Percentiles rank a stretch among this genome's conserved stretches.
phyloP scores from a whole-genome alignment of 2,113 vertebrate species.

The Limanda limanda region DNA sequence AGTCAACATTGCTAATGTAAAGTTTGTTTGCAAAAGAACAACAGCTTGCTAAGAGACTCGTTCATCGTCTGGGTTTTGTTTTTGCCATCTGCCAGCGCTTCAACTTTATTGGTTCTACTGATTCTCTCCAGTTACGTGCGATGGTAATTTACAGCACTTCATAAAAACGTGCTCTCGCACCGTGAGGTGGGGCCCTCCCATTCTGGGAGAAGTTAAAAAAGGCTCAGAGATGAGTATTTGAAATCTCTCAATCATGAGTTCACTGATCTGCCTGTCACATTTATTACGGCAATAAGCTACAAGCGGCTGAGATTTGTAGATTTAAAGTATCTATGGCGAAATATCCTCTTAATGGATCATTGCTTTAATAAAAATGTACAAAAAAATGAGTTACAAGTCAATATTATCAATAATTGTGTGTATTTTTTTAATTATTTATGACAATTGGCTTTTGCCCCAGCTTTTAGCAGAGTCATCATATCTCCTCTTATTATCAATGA shows the following conservation, averaged over 20 bases:
- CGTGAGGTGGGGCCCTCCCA: conserved; percentile 1
- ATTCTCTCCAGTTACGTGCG: conserved; percentile 45
- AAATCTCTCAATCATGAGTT: conserved; percentile 20
- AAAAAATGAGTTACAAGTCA: not conserved
- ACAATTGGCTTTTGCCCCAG: not conserved
- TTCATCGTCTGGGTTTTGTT: conserved; percentile 54
- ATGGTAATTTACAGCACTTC: conserved; percentile 43
- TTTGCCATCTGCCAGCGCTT: conserved; percentile 46
- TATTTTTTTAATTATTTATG: conserved; percentile 30
- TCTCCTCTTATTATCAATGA: no score
- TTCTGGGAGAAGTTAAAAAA: conserved; percentile 29
- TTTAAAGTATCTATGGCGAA: conserved; percentile 4
- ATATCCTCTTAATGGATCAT: not conserved
- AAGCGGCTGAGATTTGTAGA: conserved; percentile 12
- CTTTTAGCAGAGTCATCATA: no score
- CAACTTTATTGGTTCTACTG: conserved; percentile 38
- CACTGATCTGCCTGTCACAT: conserved; percentile 8
- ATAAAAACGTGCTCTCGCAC: conserved; percentile 38
- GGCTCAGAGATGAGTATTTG: conserved; percentile 25
- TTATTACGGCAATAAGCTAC: conserved; percentile 40
- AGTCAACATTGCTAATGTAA: conserved; percentile 27
- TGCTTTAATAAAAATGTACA: not conserved
- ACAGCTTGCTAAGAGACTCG: conserved; percentile 40
- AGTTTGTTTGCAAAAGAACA: conserved; percentile 37
- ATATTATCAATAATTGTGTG: not conserved